phyloP scores from a whole-genome alignment of 2,113 vertebrate species.

The Galemys pyrenaicus region DNA sequence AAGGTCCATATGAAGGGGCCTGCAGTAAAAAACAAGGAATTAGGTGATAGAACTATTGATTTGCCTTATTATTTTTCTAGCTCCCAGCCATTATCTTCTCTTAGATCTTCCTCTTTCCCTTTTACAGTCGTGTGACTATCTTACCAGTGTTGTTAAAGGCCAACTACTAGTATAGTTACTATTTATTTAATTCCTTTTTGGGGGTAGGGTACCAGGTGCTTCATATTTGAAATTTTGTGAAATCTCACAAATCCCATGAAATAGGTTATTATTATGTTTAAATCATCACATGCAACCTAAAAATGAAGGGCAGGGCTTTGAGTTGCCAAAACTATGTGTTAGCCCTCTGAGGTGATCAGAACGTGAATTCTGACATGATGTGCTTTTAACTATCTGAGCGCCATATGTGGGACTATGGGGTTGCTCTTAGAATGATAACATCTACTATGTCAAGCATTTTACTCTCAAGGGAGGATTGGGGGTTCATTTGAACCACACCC shows the following conservation, averaged over 20 bases:
- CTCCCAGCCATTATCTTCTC: background rate
- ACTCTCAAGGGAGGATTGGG: background rate
- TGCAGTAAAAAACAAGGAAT: background rate
- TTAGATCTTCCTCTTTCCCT: background rate
- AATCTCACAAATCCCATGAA: background rate
- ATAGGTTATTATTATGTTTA: background rate
- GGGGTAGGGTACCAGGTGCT: background rate
- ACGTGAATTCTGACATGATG: background rate
- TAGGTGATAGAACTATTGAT: background rate
- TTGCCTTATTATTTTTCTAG: background rate
- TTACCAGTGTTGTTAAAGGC: background rate
- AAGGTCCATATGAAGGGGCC: background rate
- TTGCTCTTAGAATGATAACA: background rate
- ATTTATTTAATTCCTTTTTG: background rate
- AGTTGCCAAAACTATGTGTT: background rate
- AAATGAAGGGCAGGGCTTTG: background rate
- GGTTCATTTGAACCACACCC: background rate
- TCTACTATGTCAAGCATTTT: background rate
- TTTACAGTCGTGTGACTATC: background rate
- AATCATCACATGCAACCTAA: background rate
- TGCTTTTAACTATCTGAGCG: background rate
- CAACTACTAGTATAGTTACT: background rate
- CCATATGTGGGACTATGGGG: background rate
- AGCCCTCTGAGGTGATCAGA: background rate
- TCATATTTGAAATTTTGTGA: constrained; percentile 13